phyloP scores from a whole-genome alignment of 2,888 invertebrate genomes.

The Diarsia dahlii region DNA sequence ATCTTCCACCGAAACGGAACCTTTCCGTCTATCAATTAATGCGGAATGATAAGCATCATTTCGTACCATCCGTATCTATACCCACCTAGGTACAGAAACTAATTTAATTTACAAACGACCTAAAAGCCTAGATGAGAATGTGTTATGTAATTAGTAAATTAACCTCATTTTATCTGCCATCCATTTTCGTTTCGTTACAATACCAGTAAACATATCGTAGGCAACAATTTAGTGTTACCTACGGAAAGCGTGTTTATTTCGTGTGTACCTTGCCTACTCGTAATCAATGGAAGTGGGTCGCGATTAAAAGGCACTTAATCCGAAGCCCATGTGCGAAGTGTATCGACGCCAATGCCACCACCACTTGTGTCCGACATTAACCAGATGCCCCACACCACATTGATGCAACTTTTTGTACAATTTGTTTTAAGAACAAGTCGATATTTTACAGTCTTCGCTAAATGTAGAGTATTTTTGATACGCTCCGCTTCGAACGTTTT shows the following conservation, averaged over 20 bases:
- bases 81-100: not conserved
- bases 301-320: slow-evolving; percentile 81
- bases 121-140: slow-evolving; percentile 36
- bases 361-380: slow-evolving; percentile 78
- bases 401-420: slow-evolving; percentile 72
- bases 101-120: slow-evolving; percentile 34
- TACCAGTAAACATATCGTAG: slow-evolving; percentile 52
- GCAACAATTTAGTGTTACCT: slow-evolving; percentile 41
- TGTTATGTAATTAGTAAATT: slow-evolving; percentile 40
- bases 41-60: slow-evolving; percentile 14
- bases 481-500: not conserved
- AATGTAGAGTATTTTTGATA: slow-evolving; percentile 19
- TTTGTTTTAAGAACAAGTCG: slow-evolving; percentile 61
- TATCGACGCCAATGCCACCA: slow-evolving; percentile 72
- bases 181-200: slow-evolving; percentile 47
- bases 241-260: slow-evolving; percentile 53
- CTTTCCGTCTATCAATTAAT: not conserved
- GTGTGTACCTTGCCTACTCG: slow-evolving; percentile 57
- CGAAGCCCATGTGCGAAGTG: slow-evolving; percentile 81
- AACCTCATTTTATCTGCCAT: slow-evolving; percentile 41
- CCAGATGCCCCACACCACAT: slow-evolving; percentile 76
- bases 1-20: not conserved
- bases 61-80: not conserved
- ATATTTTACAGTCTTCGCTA: slow-evolving; percentile 40
- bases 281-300: slow-evolving; percentile 79